Evolutionary conservation across 2,888 invertebrate genomes (phyloP), one percentile per base, ranked within the genome.

Genomic region (Teleiodes luculella): DNA sequence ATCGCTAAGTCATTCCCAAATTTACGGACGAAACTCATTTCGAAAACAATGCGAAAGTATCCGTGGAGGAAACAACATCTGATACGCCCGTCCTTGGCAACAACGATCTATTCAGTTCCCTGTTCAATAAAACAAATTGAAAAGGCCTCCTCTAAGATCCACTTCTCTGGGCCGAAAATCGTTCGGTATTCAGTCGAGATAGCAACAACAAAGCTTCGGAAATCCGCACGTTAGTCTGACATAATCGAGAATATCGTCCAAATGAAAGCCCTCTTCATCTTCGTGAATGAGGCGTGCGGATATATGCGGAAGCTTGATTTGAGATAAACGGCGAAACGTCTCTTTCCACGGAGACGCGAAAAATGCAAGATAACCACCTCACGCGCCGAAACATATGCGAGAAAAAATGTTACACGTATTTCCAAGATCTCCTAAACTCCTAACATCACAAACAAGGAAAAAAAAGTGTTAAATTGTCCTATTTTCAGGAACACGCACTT

Each of bases 171-270:
- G 31, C 46, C 16, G 31, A 46, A 46, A 16, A 46, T 31, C 31
- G 31, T 46, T 31, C 46, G 16, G 31, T 14, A 46, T 30, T 46
- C 31, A 46, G 46, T 46, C 43, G 24, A 46, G 46, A 46, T 31
- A 46, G 46, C 16, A 46, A 46, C 46, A 46, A 46, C 46, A 48
- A 48, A 48, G 20, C 48, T 31, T 30, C 48, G 48, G 48, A 48
- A 48, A 48, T 48, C 48, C 48, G 48, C 48, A 35, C 48, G 31
- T 48, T 48, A 48, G 48, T 48, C 35, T n/a, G 20, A 48, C 48
- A 46, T 46, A 46, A 46, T 43, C 43, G 46, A 46, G 46, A 46
- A 41, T 45, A 45, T 31, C 46, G 31, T 31, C 14, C 16, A 30
- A 46, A 31, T 46, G 46, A 46, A 31, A 46, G 31, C 31, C 14